Percentiles rank a stretch among this genome's conserved stretches.
These are phyloP conservation scores for Hermatobates lingyangjiaoensis DNA, from an alignment of 1,140 invertebrate species.

Conservation along the genomic window DNA sequence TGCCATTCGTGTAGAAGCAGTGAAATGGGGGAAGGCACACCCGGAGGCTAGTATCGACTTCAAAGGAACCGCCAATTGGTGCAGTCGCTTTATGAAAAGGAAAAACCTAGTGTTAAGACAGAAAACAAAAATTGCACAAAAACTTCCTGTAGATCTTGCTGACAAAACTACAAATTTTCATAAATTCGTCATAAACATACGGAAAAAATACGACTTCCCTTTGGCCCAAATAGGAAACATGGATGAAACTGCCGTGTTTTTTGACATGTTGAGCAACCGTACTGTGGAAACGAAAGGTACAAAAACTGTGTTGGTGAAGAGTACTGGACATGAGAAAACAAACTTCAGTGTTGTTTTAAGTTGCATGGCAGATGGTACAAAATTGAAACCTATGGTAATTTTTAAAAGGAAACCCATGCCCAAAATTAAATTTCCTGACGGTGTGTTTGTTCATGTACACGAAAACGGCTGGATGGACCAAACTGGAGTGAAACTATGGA, in stretches of 20 bases:
- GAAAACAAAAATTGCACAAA: not conserved
- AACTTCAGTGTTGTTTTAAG: not conserved
- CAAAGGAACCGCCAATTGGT: too few species aligned
- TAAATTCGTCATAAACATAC: not conserved
- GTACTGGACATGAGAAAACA: not conserved
- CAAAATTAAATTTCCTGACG: not conserved
- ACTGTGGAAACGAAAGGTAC: not conserved
- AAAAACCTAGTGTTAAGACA: not conserved
- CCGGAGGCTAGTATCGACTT: too few species aligned
- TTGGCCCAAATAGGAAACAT: not conserved
- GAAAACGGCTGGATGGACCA: not conserved
- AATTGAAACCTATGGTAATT: not conserved
- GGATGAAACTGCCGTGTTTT: not conserved
- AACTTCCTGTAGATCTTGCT: not conserved
- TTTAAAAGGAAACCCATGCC: not conserved
- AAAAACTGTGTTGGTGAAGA: not conserved
- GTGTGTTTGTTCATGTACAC: not conserved
- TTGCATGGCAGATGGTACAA: not conserved
- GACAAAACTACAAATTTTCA: not conserved
- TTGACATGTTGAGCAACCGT: not conserved
- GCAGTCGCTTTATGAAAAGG: not conserved
- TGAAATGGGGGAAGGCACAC: too few species aligned
- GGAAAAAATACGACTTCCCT: not conserved
- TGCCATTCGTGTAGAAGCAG: too few species aligned
- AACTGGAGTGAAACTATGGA: too few species aligned